phyloP scores from a whole-genome alignment of 2,797 vertebrate genomes.

The Rhabdophis nuchalis region DNA sequence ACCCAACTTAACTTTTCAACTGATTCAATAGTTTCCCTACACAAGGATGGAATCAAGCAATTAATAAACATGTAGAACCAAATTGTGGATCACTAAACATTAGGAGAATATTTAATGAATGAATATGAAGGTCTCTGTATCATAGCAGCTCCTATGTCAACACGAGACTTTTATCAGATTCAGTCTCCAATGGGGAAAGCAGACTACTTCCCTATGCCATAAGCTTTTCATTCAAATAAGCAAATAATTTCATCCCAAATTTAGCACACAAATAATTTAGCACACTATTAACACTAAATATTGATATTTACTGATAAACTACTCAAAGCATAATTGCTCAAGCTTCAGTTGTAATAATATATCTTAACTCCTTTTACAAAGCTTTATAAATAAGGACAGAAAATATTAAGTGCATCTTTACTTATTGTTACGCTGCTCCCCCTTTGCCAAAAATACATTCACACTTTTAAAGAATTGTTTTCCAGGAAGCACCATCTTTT shows the following conservation, averaged over 20 bases:
- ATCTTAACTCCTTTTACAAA: conserved; percentile 52
- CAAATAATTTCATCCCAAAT: neutral
- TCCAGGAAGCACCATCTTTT: conserved; percentile 86
- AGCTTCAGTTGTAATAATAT: neutral
- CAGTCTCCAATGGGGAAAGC: neutral
- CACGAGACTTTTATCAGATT: neutral
- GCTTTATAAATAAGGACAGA: conserved; percentile 53
- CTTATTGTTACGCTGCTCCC: conserved; percentile 42
- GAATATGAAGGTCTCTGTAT: neutral
- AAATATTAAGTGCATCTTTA: conserved; percentile 46
- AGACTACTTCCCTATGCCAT: neutral
- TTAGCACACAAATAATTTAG: neutral
- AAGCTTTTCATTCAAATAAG: neutral
- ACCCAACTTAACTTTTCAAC: neutral
- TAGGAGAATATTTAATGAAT: neutral
- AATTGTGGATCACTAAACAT: neutral
- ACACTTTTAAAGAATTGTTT: conserved; percentile 73
- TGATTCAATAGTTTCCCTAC: neutral
- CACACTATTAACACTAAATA: neutral
- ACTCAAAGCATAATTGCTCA: neutral
- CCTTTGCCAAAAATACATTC: conserved; percentile 38
- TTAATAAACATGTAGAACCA: neutral
- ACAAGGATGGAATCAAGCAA: neutral
- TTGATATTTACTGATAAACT: neutral
- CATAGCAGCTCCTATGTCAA: neutral